Evolutionary conservation across 2,113 vertebrate species (phyloP).

Genomic region (Tupaia tana): DNA sequence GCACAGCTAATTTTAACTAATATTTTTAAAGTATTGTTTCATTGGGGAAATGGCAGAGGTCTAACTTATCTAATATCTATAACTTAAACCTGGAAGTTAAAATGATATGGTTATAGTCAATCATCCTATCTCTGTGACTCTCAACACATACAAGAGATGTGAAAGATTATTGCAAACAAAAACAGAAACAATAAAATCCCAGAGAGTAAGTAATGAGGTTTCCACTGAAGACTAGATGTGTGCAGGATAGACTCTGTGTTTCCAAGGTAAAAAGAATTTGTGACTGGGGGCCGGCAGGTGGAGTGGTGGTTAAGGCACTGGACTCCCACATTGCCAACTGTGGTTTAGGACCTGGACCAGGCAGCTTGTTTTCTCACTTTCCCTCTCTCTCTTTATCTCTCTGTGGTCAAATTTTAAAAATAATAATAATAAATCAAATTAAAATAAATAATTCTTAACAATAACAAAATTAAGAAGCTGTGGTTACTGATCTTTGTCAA

Average conservation of each 20-base stretch:
- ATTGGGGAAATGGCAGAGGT: not conserved
- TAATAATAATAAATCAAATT: too few relatives aligned
- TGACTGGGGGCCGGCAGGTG: too few relatives aligned
- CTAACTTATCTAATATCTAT: not conserved
- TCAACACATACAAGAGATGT: not conserved
- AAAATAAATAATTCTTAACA: too few relatives aligned
- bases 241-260: not conserved
- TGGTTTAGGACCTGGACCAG: too few relatives aligned
- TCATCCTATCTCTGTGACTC: not conserved
- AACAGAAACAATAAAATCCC: too few relatives aligned
- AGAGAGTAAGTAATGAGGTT: not conserved
- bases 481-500: not conserved
- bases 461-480: not conserved
- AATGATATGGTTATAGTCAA: not conserved
- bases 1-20: not conserved
- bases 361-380: too few relatives aligned
- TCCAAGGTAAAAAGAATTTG: not conserved
- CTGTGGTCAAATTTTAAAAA: too few relatives aligned
- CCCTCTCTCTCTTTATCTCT: too few relatives aligned
- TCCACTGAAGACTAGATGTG: not conserved
- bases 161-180: not conserved
- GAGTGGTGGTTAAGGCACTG: too few relatives aligned
- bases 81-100: not conserved
- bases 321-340: too few relatives aligned
- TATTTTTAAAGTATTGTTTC: not conserved